Evolutionary conservation across 2,888 invertebrate genomes (phyloP), one percentile per base, ranked within the genome.

Genomic region (Tridacna crocea): DNA sequence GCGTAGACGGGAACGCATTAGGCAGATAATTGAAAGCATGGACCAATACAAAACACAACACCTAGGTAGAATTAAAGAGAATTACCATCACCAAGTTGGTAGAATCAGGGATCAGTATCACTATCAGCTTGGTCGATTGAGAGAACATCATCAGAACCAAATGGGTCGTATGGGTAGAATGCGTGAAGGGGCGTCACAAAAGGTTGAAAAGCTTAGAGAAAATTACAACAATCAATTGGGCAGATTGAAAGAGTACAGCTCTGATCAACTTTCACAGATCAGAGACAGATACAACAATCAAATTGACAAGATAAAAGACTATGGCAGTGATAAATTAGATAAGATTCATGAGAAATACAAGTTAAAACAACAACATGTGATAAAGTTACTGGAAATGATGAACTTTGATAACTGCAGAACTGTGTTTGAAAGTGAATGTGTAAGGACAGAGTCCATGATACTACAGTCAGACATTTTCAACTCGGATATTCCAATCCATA

Each of bases 271-370:
- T 91, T 98, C 98, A 95, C 97, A 98, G 97, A 97, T 99, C 88
- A 96, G 98, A 84, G 98, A 98, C 94, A 98, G 98, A 95, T 99
- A 99, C 95, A 97, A 98, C 93, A 97, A 97, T 96, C 99, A 99
- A 95, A 96, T 98, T 79, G 97, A 98, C 95, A 97, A 98, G 95
- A 98, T 99, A 87, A 96, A 98, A 72, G 98, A 98, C 95, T 99
- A 98, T 95, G 98, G 98, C 95, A 97, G 98, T 26, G 98, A 98
- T 93, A 98, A 99, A 95, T 96, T 98, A 80, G 95, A 98, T 68
- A 96, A 97, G 75, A 95, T 99, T 66, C 96, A 98, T 48, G 98
- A 98, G 94, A 98, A 98, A 15, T 98, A 98, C 96, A 98, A 98
- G 95, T 97, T 98, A 93, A 98, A 99, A 94, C 99, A 99, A 94